Percentiles rank a stretch among this genome's conserved stretches.
phyloP scores from a whole-genome alignment of 2,888 invertebrate species.

The Tenodera sinensis region DNA sequence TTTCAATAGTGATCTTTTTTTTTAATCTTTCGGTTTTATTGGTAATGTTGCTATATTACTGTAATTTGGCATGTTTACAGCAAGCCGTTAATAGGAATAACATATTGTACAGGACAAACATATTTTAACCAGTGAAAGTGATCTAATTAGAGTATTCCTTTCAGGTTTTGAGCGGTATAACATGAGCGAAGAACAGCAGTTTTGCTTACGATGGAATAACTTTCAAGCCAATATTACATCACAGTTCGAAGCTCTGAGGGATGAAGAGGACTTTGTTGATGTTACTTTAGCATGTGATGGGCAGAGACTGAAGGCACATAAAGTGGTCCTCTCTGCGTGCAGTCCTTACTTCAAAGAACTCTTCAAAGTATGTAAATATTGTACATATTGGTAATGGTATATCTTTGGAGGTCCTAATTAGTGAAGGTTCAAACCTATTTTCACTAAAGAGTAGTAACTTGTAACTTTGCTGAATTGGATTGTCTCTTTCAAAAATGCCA shows the following conservation, averaged over 20 bases:
- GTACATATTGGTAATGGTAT: neutral
- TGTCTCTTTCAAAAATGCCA: no score
- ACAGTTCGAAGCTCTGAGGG: slow-evolving; percentile 78
- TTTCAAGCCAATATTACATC: slow-evolving; percentile 83
- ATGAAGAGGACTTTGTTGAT: slow-evolving; percentile 85
- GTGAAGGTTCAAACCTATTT: no score
- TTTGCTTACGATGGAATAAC: slow-evolving; percentile 88
- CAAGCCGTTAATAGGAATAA: neutral
- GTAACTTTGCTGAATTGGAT: no score
- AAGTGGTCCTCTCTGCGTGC: slow-evolving; percentile 81
- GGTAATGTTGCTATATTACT: neutral
- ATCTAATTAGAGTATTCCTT: neutral
- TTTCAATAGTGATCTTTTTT: neutral
- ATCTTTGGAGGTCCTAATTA: no score
- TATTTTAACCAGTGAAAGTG: neutral
- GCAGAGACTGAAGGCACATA: slow-evolving; percentile 77
- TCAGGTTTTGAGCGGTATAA: slow-evolving; percentile 3
- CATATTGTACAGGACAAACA: neutral
- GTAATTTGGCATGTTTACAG: neutral
- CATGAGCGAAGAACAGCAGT: slow-evolving; percentile 72
- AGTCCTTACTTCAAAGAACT: slow-evolving; percentile 85
- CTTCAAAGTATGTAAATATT: slow-evolving; percentile 63
- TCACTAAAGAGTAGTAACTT: no score
- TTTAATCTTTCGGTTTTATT: neutral
- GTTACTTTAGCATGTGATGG: slow-evolving; percentile 85